Evolutionary conservation across 2,797 vertebrate species (phyloP).

Genomic region (Sebastes vulpes): DNA sequence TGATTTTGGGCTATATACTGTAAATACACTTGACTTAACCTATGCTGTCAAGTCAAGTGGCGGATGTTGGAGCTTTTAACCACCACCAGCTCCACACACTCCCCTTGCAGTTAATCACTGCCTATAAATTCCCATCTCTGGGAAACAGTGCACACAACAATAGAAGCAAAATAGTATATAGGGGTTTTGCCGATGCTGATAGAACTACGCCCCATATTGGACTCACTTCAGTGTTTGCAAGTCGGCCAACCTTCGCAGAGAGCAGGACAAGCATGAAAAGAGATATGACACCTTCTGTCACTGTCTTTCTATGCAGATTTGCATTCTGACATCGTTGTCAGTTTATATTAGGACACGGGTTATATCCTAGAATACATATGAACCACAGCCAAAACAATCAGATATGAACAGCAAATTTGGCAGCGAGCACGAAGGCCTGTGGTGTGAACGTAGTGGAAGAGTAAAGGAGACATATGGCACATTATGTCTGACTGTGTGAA

Average conservation of each 20-base stretch:
- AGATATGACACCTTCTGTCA: slow-evolving; percentile 29
- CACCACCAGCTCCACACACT: background rate
- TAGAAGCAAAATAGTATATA: background rate
- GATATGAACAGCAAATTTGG: slow-evolving; percentile 50
- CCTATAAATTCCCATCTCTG: background rate
- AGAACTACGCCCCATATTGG: background rate
- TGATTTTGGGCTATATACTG: background rate
- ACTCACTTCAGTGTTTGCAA: background rate
- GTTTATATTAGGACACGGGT: slow-evolving; percentile 28
- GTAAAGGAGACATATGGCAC: slow-evolving; percentile 65
- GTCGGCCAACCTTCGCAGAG: background rate
- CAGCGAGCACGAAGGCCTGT: slow-evolving; percentile 18
- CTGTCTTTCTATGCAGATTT: slow-evolving; percentile 7
- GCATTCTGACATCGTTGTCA: slow-evolving; percentile 36
- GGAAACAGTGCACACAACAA: background rate
- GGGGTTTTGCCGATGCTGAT: background rate
- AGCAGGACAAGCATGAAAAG: background rate
- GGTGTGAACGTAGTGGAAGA: slow-evolving; percentile 42
- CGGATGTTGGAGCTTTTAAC: background rate
- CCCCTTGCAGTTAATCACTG: background rate
- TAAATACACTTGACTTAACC: slow-evolving; percentile 1
- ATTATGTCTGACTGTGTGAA: slow-evolving; percentile 57
- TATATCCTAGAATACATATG: slow-evolving; percentile 26
- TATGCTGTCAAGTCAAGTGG: background rate
- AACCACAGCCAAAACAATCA: slow-evolving; percentile 52